These are phyloP conservation scores for Plutomurus gul DNA, from an alignment of 1,140 invertebrate genomes.

Conservation along the genomic window DNA sequence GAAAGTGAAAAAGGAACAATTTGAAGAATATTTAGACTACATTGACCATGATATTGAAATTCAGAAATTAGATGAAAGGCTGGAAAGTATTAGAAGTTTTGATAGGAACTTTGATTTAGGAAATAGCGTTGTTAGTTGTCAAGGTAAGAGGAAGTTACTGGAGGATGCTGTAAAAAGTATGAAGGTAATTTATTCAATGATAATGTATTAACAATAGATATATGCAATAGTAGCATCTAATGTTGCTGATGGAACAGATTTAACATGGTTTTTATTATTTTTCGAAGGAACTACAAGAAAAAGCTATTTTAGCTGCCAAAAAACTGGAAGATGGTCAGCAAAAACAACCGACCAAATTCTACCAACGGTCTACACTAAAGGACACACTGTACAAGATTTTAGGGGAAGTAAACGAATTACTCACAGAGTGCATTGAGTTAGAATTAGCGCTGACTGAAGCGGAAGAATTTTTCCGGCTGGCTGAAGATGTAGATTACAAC, in stretches of 20 bases:
- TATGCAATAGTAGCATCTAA: too few species aligned
- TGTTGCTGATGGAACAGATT: too few species aligned
- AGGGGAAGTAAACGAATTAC: slow-evolving; percentile 30
- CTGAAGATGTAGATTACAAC: slow-evolving; percentile 35
- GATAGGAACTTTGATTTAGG: slow-evolving; percentile 52
- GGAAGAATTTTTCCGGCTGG: slow-evolving; percentile 40
- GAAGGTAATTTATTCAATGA: not conserved
- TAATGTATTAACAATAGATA: too few species aligned
- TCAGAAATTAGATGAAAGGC: slow-evolving; percentile 4
- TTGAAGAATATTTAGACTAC: slow-evolving; percentile 75
- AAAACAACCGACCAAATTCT: slow-evolving; percentile 2
- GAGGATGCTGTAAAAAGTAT: slow-evolving; percentile 5
- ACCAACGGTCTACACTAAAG: slow-evolving; percentile 29
- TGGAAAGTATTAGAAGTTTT: not conserved
- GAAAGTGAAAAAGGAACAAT: slow-evolving; percentile 62
- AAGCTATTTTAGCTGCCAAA: not conserved
- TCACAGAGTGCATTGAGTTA: slow-evolving; percentile 30
- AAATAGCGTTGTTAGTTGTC: slow-evolving; percentile 64
- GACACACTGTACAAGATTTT: slow-evolving; percentile 34
- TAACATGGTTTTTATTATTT: not conserved
- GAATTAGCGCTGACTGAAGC: slow-evolving; percentile 16
- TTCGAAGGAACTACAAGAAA: slow-evolving; percentile 35
- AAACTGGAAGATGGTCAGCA: slow-evolving; percentile 27
- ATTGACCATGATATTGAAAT: slow-evolving; percentile 54
- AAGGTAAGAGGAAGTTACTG: not conserved